Base-by-base conservation (phyloP, 2,888 invertebrate species). In the Drosophila nr. perissopoda region DNA sequence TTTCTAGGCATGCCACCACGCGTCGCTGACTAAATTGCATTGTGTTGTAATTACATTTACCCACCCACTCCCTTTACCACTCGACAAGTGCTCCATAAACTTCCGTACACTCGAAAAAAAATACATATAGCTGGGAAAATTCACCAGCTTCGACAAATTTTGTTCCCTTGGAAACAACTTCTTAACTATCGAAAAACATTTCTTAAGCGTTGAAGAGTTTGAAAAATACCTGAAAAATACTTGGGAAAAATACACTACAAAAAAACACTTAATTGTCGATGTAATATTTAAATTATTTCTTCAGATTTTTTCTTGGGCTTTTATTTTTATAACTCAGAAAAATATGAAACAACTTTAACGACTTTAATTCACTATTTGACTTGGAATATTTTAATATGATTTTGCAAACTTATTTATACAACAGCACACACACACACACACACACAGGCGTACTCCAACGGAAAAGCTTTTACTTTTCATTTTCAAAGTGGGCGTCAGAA, bases 11-110 rank as follows among this genome's bases (percentile, higher is more conserved):
- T 61, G 54, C 76, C 66, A 59, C 66, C 61, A 56, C 64, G 65
- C 69, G 70, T 72, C 74, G 66, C 78, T 74, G 69, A 67, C 83
- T 85, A 85, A 87, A 89, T 87, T 87, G 89, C 86, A 87, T 87
- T 87, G 86, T 89, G 89, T 82, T 79, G 85, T 87, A 87, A 87
- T 87, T 87, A 87, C 88, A 89, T 87, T 87, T 89, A 25, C 25
- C 54, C 38, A 38, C 2, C 38, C 18, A 13, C 54, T 64, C 72
- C 66, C 58, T 25, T 64, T 46, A 48, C 51, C 64, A 59, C 52
- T 48, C 49, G 34, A 36, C 49, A 25, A 29, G n/a, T 31, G 51
- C 56, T 66, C 56, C 74, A 62, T 60, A 60, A 70, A 76, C 70
- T 68, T 62, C 34, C 21, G 11, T 13, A 27, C 40, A 38, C 56